Conservation (phyloP, 2,797 vertebrate genomes). For the Scomberomorus guttatus region DNA sequence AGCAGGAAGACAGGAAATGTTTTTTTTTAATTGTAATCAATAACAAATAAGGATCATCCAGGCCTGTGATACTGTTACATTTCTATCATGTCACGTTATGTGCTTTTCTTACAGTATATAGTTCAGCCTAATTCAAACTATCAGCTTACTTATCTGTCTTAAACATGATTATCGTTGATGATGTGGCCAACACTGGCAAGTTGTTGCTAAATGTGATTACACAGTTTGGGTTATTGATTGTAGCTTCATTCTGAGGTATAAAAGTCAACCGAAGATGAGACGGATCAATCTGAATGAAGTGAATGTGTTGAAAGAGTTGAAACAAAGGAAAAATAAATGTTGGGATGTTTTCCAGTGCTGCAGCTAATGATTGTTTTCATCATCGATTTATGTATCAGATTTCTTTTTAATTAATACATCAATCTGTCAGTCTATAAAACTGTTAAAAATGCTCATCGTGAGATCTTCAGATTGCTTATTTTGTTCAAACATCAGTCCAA, state of each 20-base stretch:
- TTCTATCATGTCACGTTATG: background rate
- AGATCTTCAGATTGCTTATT: background rate
- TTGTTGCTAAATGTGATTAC: background rate
- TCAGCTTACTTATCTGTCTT: no score
- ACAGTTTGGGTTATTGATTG: background rate
- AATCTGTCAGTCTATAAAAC: background rate
- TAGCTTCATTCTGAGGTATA: background rate
- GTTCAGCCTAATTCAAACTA: no score
- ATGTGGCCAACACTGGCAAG: no score
- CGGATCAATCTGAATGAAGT: background rate
- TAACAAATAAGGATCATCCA: background rate
- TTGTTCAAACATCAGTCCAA: background rate
- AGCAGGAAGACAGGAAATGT: slow-evolving; percentile 10
- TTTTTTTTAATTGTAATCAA: slow-evolving; percentile 2
- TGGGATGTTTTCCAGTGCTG: background rate
- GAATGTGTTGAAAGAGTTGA: background rate
- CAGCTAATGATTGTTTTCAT: background rate
- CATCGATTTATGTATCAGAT: background rate
- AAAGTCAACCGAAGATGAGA: background rate
- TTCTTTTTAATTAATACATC: no score
- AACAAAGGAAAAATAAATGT: no score
- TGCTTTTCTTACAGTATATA: background rate
- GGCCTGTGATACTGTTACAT: background rate
- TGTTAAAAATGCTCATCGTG: no score
- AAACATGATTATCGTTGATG: no score